Evolutionary conservation across 2,797 vertebrate species (phyloP), one percentile per base, ranked within the genome.

Genomic region (Neostethus bicornis): DNA sequence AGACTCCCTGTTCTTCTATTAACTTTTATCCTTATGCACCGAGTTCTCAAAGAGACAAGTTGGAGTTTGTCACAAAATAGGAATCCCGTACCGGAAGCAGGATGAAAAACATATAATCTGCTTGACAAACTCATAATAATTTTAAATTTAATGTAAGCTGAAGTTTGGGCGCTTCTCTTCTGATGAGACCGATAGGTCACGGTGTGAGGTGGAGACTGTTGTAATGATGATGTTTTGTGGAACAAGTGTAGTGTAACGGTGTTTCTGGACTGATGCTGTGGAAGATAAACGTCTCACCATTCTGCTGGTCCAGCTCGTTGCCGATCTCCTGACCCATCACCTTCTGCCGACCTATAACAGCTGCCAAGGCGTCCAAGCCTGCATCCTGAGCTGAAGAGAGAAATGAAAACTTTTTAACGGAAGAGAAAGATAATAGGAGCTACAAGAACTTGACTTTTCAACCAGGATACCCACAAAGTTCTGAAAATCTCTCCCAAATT

Each of bases 311-410:
- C 83, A 99, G 89, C 63, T 99, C 97, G 3, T 97, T 98, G 62
- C 96, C 95, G 32, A 99, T 98, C 52, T 98, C 96, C 74, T 93
- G 95, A 29, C 97, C 97, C 97, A 98, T 98, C 34, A 92, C 92
- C 70, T 98, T 99, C 72, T 99, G 97, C 24, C 95, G 83, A 72
- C 93, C 93, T 78, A 99, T 93, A 85, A 99, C 94, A 1, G 92
- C 92, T 41, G 95, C 93, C 3, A 99, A 92, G n/a, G 94, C 95
- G 26, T 98, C 95, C 0, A 98, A 90, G 34, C 97, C 97, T 41
- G 93, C 94, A 12, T 99, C 96, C 89, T 99, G 97, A 41, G 91
- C 97, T 99, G 85, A 31, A 86, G 56, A 66, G 38, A 61, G 45
- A 55, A 52, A 49, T 23, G 23, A 61, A 17, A 23, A 13, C 25